phyloP scores from a whole-genome alignment of 2,797 vertebrate genomes.

The Dermochelys coriacea region DNA sequence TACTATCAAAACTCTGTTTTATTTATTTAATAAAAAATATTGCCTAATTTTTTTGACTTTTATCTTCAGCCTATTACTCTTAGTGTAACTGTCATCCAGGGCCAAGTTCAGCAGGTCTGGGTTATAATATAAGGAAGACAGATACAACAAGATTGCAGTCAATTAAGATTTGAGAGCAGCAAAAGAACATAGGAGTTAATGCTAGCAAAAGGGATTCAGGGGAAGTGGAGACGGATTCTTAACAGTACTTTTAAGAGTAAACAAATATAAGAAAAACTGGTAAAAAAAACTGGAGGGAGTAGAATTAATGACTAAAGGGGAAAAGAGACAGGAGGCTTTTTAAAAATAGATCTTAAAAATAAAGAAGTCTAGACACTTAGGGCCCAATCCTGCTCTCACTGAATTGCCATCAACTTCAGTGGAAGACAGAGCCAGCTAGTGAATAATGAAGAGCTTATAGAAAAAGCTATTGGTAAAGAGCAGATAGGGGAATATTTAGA shows the following conservation, averaged over 20 bases:
- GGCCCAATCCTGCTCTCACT: not conserved
- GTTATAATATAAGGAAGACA: not conserved
- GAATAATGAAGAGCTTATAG: not conserved
- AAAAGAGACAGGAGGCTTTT: not conserved
- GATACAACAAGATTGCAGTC: not conserved
- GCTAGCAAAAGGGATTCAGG: not conserved
- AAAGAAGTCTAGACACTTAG: not conserved
- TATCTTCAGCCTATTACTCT: not conserved
- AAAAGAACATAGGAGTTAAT: not conserved
- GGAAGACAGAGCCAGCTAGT: not conserved
- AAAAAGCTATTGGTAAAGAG: not conserved
- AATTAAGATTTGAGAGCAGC: slow-evolving; percentile 2
- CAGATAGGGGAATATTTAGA: not conserved
- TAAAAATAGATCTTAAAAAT: not conserved
- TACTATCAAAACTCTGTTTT: not conserved
- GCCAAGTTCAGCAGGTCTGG: not conserved
- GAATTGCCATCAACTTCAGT: not conserved
- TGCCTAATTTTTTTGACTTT: no score
- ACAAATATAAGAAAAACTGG: not conserved
- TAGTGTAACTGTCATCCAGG: not conserved
- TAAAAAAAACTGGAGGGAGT: not conserved
- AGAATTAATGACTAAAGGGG: not conserved
- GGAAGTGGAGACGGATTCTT: not conserved
- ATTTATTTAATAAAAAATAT: no score
- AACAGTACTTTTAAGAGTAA: not conserved